Percentiles rank a stretch among this genome's conserved stretches.
Conservation (phyloP, 2,797 vertebrate species). For the Paratrypauchen microcephalus region DNA sequence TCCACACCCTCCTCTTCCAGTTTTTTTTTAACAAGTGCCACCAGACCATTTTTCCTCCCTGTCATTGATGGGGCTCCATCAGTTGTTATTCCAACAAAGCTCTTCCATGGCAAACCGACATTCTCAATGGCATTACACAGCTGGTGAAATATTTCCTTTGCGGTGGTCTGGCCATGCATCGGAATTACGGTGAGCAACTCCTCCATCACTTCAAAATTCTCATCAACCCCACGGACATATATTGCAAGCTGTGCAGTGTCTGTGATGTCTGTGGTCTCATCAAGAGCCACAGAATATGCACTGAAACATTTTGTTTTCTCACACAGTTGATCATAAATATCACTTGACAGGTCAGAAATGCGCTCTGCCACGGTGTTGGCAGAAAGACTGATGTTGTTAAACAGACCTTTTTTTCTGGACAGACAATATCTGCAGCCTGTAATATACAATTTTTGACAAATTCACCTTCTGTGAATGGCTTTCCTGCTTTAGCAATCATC, state of each 20-base stretch:
- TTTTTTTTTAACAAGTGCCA: background rate
- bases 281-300: slow-evolving; percentile 5
- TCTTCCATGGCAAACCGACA: slow-evolving; percentile 31
- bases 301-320: slow-evolving; percentile 1
- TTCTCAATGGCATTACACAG: slow-evolving; percentile 35
- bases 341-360: background rate
- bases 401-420: slow-evolving; percentile 30
- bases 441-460: slow-evolving; percentile 38
- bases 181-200: slow-evolving; percentile 14
- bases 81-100: slow-evolving; percentile 23
- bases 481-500: slow-evolving; percentile 37
- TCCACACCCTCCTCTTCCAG: background rate
- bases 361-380: slow-evolving; percentile 8
- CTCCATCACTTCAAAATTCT: slow-evolving; percentile 6
- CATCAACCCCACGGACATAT: background rate
- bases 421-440: slow-evolving; percentile 28
- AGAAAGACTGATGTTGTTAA: slow-evolving; percentile 11
- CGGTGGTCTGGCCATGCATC: slow-evolving; percentile 30
- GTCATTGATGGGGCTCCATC: background rate
- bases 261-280: background rate
- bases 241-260: slow-evolving; percentile 2
- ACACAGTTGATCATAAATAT: slow-evolving; percentile 9
- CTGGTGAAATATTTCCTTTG: slow-evolving; percentile 33
- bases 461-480: slow-evolving; percentile 21
- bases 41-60: background rate